Evolutionary conservation across 2,888 invertebrate genomes (phyloP), one percentile per base, ranked within the genome.

Genomic region (Orthonevra nobilis): DNA sequence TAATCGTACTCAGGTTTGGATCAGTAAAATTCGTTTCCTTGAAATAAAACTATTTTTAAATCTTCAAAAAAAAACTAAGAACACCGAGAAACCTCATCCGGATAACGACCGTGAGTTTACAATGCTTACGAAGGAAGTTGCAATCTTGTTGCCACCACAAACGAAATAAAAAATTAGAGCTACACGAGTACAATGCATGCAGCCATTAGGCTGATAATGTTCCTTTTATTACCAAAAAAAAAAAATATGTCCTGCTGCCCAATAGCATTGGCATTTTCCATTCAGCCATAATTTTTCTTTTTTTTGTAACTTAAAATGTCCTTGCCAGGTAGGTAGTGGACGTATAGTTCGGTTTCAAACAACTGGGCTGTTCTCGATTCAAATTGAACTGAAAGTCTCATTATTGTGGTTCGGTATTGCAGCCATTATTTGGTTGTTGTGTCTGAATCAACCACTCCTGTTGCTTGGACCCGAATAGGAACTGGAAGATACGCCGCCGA

Each of bases 191-290:
- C n/a, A n/a, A n/a, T n/a, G n/a, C n/a, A 66, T 73, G 42, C 79
- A 56, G 73, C 73, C 79, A 79, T 79, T 79, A 79, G 66, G 15
- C 56, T 36, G 73, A 61, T 61, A 79, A 50, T 73, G 73, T 28
- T 28, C 42, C 38, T 48, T 66, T 61, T 79, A 79, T 79, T 73
- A 73, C 61, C 70, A 44, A 69, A 75, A n/a, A n/a, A n/a, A n/a
- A n/a, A n/a, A n/a, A n/a, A n/a, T n/a, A 75, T 54, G 26, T 40
- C 7, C 50, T 50, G 46, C 14, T 15, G 17, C 54, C n/a, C 17
- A 34, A 26, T 32, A 44, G 32, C 12, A 34, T 42, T 15, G 14
- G 26, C 32, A 32, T 36, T 56, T 34, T 7, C 42, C 52, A 50
- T 58, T 64, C 50, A 73, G 19, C 61, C 54, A 54, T 44, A 46